phyloP scores from a whole-genome alignment of 2,888 invertebrate species.

The Perizoma flavofasciatum region DNA sequence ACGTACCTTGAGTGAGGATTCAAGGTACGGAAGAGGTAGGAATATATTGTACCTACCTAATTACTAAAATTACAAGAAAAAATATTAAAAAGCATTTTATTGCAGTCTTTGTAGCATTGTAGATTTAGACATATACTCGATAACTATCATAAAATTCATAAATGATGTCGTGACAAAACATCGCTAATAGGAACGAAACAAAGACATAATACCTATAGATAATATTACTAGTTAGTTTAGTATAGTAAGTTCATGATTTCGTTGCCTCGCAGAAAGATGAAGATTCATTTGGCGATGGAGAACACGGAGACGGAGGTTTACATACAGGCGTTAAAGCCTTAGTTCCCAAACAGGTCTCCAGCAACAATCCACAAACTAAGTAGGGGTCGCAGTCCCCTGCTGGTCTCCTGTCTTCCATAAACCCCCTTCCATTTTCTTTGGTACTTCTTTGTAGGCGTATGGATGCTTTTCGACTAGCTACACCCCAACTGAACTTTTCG shows the following conservation, averaged over 20 bases:
- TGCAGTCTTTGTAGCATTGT: too few species aligned
- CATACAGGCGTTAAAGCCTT: conserved; percentile 7
- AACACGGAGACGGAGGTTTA: conserved; percentile 1
- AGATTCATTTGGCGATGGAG: neutral
- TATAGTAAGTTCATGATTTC: neutral
- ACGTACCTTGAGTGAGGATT: too few species aligned
- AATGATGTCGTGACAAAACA: too few species aligned
- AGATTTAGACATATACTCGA: too few species aligned
- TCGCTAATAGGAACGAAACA: too few species aligned
- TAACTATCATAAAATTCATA: too few species aligned
- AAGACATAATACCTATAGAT: too few species aligned
- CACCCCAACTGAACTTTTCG: conserved; percentile 94
- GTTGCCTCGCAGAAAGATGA: neutral
- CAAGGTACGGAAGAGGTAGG: too few species aligned
- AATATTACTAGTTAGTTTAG: too few species aligned
- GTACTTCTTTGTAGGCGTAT: conserved; percentile 95
- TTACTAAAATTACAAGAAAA: too few species aligned
- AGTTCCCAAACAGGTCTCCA: conserved; percentile 67
- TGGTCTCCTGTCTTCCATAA: conserved; percentile 96
- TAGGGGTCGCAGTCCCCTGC: conserved; percentile 97
- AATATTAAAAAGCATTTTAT: too few species aligned
- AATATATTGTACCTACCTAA: too few species aligned
- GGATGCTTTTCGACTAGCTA: conserved; percentile 96
- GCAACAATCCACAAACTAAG: conserved; percentile 76
- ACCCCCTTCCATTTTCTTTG: conserved; percentile 94